Conservation (phyloP, 2,113 vertebrate species). For the Pontoporia blainvillei region DNA sequence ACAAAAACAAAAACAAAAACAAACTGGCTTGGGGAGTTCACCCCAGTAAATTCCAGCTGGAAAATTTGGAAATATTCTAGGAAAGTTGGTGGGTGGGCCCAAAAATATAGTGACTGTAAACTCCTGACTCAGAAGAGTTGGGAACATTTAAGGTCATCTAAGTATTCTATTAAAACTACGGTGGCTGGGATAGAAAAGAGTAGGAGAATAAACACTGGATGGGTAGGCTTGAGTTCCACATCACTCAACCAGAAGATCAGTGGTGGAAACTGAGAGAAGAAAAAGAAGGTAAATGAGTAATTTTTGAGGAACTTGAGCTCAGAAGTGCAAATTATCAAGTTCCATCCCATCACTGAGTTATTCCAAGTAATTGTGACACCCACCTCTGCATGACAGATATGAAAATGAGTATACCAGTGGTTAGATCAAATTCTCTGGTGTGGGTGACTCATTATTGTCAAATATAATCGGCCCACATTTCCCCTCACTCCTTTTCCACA, state of each 20-base stretch:
- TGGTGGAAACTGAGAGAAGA: not conserved
- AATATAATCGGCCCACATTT: not conserved
- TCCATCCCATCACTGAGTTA: not conserved
- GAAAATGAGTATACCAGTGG: not conserved
- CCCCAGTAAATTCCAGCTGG: not conserved
- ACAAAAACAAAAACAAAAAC: too few species aligned
- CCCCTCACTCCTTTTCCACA: not conserved
- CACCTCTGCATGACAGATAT: not conserved
- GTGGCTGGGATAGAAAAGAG: not conserved
- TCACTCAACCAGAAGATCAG: not conserved
- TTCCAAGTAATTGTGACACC: not conserved
- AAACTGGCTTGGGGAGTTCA: not conserved
- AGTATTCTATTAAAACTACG: not conserved
- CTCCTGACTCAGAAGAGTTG: not conserved
- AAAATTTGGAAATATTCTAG: not conserved
- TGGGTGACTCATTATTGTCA: not conserved
- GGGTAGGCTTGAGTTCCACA: not conserved
- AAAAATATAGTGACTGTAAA: not conserved
- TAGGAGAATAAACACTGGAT: not conserved
- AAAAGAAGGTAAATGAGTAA: not conserved
- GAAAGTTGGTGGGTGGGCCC: not conserved
- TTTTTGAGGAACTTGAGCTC: not conserved
- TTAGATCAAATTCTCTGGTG: not conserved
- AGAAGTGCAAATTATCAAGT: not conserved
- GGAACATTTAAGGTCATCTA: not conserved